Percentiles rank a stretch among this genome's conserved stretches.
phyloP scores from a whole-genome alignment of 2,888 invertebrate species.

The Phrixothrix hirtus region DNA sequence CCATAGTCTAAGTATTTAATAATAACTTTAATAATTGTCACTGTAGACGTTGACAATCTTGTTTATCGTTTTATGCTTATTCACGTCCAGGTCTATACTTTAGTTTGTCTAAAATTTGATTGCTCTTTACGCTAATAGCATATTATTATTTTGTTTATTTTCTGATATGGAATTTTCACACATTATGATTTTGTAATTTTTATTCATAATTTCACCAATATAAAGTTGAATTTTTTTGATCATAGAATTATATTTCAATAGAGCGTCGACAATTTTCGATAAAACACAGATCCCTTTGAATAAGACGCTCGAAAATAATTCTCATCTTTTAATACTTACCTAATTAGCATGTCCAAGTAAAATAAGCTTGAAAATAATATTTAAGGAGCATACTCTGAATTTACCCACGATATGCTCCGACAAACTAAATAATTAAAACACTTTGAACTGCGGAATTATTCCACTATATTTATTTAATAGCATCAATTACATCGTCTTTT shows the following conservation, averaged over 20 bases:
- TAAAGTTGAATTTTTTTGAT: too few relatives aligned
- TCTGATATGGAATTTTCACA: neutral
- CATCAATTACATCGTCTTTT: slow-evolving; percentile 12
- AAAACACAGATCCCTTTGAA: too few relatives aligned
- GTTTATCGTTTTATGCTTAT: slow-evolving; percentile 34
- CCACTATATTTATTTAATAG: slow-evolving; percentile 13
- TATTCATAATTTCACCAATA: too few relatives aligned
- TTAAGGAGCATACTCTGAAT: neutral
- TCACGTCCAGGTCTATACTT: slow-evolving; percentile 38
- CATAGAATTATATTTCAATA: too few relatives aligned
- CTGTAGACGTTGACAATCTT: slow-evolving; percentile 21
- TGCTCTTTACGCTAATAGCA: slow-evolving; percentile 17
- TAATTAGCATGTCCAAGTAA: slow-evolving; percentile 1
- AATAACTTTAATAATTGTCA: slow-evolving; percentile 29
- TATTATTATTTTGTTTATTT: slow-evolving; percentile 13
- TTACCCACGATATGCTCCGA: neutral
- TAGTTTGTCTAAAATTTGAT: slow-evolving; percentile 34
- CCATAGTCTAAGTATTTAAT: slow-evolving; percentile 13
- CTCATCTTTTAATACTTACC: too few relatives aligned
- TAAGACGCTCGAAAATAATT: too few relatives aligned
- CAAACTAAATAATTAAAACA: slow-evolving; percentile 2
- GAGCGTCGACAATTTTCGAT: too few relatives aligned
- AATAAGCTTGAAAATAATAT: neutral
- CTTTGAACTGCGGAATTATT: slow-evolving; percentile 12
- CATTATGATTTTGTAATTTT: too few relatives aligned